These are phyloP conservation scores for Eulemur rubriventer DNA, from an alignment of 2,797 vertebrate genomes.

Conservation along the genomic window DNA sequence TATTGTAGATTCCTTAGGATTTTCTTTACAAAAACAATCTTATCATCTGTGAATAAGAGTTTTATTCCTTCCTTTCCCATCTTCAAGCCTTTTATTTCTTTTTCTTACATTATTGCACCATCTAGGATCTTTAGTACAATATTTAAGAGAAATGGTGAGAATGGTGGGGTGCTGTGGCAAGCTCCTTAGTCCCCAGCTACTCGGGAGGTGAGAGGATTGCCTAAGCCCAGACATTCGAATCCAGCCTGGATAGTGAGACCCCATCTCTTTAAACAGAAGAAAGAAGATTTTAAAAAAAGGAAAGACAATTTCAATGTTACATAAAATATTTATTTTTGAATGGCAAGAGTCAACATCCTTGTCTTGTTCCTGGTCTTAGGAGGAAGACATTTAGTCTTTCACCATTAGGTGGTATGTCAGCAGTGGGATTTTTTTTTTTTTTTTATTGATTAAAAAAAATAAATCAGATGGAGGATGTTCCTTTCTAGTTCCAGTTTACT, in stretches of 20 bases:
- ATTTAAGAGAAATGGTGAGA: not conserved
- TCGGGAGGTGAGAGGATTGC: not conserved
- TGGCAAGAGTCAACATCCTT: not conserved
- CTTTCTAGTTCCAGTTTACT: not conserved
- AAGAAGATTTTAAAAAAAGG: not conserved
- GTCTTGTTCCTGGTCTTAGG: not conserved
- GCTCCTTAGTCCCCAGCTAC: not conserved
- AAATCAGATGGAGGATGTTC: not conserved
- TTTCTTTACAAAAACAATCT: not conserved
- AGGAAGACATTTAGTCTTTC: not conserved
- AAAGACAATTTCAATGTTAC: not conserved
- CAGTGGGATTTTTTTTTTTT: not conserved
- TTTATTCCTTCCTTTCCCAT: not conserved
- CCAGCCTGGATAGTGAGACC: not conserved
- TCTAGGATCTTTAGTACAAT: not conserved
- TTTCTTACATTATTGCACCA: not conserved
- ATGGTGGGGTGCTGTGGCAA: not conserved
- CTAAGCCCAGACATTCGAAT: not conserved
- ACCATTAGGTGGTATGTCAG: not conserved
- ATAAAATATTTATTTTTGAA: not conserved
- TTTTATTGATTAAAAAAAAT: not conserved
- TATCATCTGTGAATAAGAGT: not conserved
- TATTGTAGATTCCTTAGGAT: not conserved
- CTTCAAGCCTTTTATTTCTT: not conserved
- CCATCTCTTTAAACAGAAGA: not conserved